Percentiles rank a stretch among this genome's conserved stretches.
Conservation (phyloP, 2,113 vertebrate genomes). For the Lates calcarifer region DNA sequence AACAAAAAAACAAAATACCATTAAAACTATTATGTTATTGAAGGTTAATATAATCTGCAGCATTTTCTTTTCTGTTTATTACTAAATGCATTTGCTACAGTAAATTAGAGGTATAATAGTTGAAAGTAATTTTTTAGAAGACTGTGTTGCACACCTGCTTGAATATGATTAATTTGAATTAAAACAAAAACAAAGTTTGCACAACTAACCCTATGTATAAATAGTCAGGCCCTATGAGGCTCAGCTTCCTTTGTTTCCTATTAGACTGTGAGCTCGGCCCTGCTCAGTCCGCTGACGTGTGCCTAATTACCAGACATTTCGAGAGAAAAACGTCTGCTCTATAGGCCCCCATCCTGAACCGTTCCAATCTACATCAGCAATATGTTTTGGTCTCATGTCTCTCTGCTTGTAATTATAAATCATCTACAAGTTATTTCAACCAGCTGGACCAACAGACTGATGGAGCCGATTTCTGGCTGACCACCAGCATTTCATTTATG, state of each 20-base stretch:
- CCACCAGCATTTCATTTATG: slow-evolving; percentile 80
- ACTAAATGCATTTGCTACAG: background rate
- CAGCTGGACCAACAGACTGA: slow-evolving; percentile 83
- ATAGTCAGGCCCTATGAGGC: background rate
- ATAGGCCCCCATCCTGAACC: slow-evolving; percentile 43
- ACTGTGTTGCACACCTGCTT: background rate
- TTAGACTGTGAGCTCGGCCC: slow-evolving; percentile 21
- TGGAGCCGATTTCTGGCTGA: slow-evolving; percentile 75
- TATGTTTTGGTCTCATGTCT: slow-evolving; percentile 55
- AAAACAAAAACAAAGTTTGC: background rate
- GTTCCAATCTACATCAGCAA: slow-evolving; percentile 46
- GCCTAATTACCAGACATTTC: slow-evolving; percentile 65
- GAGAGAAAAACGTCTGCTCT: slow-evolving; percentile 31
- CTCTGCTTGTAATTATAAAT: slow-evolving; percentile 78
- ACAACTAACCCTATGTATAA: background rate
- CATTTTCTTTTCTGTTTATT: background rate
- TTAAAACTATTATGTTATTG: background rate
- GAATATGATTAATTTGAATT: background rate
- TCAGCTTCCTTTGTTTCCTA: background rate
- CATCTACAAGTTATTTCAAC: slow-evolving; percentile 76
- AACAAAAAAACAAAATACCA: background rate
- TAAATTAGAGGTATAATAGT: background rate
- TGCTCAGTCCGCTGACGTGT: slow-evolving; percentile 40
- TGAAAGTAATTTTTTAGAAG: background rate
- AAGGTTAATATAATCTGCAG: background rate